These are phyloP conservation scores for Macrocentrus cingulum DNA, from an alignment of 1,140 invertebrate genomes.

Conservation along the genomic window DNA sequence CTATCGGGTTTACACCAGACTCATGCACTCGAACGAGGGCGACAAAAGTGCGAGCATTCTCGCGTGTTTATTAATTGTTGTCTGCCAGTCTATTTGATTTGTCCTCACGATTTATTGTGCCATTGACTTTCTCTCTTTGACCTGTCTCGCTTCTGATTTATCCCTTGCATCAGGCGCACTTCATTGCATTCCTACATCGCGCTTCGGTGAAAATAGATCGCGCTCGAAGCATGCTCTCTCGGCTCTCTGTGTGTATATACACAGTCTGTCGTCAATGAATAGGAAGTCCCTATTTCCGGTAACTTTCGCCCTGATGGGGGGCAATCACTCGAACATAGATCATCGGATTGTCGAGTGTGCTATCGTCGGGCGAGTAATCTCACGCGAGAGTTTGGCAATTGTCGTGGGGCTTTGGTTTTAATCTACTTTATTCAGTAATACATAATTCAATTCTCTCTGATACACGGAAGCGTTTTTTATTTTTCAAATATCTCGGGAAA, in stretches of 20 bases:
- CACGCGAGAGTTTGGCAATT: no score
- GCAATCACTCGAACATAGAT: neutral
- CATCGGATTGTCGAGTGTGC: no score
- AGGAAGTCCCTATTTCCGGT: conserved; percentile 3
- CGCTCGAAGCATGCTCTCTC: neutral
- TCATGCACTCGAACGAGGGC: no score
- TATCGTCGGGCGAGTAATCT: no score
- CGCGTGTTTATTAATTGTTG: neutral
- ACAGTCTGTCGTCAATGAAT: neutral
- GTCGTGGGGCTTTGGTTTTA: no score
- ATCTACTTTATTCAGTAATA: no score
- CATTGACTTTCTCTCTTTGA: conserved; percentile 11
- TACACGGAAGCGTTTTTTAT: no score
- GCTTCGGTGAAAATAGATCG: neutral
- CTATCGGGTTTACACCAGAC: conserved; percentile 16
- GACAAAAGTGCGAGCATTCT: no score
- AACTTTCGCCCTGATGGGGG: neutral
- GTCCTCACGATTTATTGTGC: conserved; percentile 11
- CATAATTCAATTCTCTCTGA: no score
- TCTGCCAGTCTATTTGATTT: conserved; percentile 8
- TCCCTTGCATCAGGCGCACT: neutral
- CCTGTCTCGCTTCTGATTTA: neutral
- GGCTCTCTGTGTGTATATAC: neutral
- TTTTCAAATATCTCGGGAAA: no score
- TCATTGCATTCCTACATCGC: neutral